These are phyloP conservation scores for Columba janthina DNA, from an alignment of 2,113 vertebrate species.

Conservation along the genomic window DNA sequence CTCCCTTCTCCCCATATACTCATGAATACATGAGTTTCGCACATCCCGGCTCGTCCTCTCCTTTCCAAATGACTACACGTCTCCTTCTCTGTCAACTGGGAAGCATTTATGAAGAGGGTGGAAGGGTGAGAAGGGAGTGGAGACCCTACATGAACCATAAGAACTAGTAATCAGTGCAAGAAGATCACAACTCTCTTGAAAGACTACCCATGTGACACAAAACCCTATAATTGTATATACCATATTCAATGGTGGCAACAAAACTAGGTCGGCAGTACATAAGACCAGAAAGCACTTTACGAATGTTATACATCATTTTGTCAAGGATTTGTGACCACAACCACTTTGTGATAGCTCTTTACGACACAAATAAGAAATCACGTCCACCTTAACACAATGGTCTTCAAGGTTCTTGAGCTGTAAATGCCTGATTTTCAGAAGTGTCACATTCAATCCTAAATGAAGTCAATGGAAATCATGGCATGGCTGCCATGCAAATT, in stretches of 20 bases:
- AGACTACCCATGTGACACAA: not conserved
- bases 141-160: not conserved
- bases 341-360: not conserved
- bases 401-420: not conserved
- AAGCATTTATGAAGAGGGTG: not conserved
- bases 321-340: not conserved
- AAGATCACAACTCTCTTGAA: not conserved
- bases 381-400: not conserved
- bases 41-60: not conserved
- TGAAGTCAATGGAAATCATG: not conserved
- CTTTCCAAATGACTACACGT: not conserved
- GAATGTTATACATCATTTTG: fast-evolving
- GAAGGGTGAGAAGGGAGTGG: not conserved
- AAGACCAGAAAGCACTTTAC: not conserved
- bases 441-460: not conserved
- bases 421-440: not conserved
- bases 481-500: not conserved
- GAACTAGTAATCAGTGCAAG: not conserved
- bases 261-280: not conserved
- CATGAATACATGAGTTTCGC: not conserved
- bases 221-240: not conserved
- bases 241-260: not conserved
- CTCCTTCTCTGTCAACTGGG: not conserved
- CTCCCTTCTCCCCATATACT: not conserved
- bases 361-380: not conserved